Evolutionary conservation across 2,888 invertebrate genomes (phyloP).

Genomic region (Eristalis arbustorum): DNA sequence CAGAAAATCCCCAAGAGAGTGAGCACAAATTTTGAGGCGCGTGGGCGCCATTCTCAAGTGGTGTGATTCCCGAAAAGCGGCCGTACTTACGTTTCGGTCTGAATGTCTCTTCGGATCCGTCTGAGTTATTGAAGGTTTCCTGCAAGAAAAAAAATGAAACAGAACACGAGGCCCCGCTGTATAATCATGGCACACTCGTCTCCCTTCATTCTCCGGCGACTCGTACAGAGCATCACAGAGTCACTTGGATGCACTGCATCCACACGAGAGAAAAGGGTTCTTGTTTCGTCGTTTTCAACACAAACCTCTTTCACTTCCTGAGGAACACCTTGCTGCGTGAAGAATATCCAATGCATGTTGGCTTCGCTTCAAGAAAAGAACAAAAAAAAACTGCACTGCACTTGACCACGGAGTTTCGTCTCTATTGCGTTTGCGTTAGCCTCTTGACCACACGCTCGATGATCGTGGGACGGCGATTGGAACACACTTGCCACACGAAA

Average conservation of each 20-base stretch:
- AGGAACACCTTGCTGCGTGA: conserved; percentile 49
- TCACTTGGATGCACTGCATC: not conserved
- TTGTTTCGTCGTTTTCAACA: not conserved
- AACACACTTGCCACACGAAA: conserved; percentile 26
- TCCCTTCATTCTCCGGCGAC: not conserved
- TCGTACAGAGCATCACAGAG: no score
- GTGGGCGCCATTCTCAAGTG: conserved; percentile 12
- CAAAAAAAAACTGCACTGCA: not conserved
- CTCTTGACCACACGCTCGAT: not conserved
- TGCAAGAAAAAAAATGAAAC: conserved; percentile 21
- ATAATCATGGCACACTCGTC: not conserved
- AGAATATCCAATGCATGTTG: conserved; percentile 65
- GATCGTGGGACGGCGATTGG: not conserved
- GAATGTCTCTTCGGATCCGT: conserved; percentile 12
- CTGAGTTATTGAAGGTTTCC: conserved; percentile 41
- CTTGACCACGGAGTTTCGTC: not conserved
- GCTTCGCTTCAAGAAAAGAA: not conserved
- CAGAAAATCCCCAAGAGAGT: not conserved
- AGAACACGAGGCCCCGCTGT: not conserved
- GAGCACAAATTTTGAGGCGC: not conserved
- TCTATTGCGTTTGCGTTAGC: not conserved
- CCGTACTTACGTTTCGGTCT: conserved; percentile 53
- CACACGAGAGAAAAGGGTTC: not conserved
- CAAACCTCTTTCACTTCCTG: conserved; percentile 57
- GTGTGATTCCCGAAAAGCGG: not conserved